phyloP scores from a whole-genome alignment of 2,888 invertebrate genomes.

The Diplazon laetatorius region DNA sequence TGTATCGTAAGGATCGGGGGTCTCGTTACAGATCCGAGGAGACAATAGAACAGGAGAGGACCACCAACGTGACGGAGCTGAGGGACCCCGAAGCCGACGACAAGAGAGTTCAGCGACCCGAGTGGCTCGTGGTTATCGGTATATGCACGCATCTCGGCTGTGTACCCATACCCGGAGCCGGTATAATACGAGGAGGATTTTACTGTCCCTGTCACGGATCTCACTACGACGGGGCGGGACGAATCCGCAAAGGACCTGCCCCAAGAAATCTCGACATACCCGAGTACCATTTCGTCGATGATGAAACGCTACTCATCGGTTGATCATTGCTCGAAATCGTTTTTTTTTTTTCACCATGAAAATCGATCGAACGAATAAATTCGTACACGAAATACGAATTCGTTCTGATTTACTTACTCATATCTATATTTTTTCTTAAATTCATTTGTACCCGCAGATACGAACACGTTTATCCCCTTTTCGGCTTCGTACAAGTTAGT shows the following conservation, averaged over 20 bases:
- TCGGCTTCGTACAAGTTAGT: too few species aligned
- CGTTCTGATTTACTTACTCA: slow-evolving; percentile 4
- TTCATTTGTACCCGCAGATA: slow-evolving; percentile 33
- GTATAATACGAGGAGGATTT: slow-evolving; percentile 88
- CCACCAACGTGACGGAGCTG: slow-evolving; percentile 85
- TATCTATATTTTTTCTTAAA: slow-evolving; percentile 19
- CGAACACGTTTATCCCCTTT: slow-evolving; percentile 22
- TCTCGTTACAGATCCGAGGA: slow-evolving; percentile 83
- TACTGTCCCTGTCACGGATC: slow-evolving; percentile 94
- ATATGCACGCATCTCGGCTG: slow-evolving; percentile 94
- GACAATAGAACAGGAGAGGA: slow-evolving; percentile 86
- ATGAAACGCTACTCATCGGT: slow-evolving; percentile 85
- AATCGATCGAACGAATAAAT: slow-evolving; percentile 1
- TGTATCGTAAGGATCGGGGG: slow-evolving; percentile 43
- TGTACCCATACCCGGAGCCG: slow-evolving; percentile 89
- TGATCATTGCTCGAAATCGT: slow-evolving; percentile 67
- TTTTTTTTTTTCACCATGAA: slow-evolving; percentile 4
- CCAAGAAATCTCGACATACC: slow-evolving; percentile 89
- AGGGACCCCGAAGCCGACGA: slow-evolving; percentile 89
- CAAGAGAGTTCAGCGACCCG: slow-evolving; percentile 86
- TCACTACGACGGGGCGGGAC: slow-evolving; percentile 90
- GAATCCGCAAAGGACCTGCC: slow-evolving; percentile 90
- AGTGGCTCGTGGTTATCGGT: slow-evolving; percentile 91
- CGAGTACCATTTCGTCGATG: slow-evolving; percentile 84
- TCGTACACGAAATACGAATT: slow-evolving; percentile 6